Percentiles rank a stretch among this genome's conserved stretches.
Conservation (phyloP, 2,797 vertebrate species). For the Orientallactaga sibirica region DNA sequence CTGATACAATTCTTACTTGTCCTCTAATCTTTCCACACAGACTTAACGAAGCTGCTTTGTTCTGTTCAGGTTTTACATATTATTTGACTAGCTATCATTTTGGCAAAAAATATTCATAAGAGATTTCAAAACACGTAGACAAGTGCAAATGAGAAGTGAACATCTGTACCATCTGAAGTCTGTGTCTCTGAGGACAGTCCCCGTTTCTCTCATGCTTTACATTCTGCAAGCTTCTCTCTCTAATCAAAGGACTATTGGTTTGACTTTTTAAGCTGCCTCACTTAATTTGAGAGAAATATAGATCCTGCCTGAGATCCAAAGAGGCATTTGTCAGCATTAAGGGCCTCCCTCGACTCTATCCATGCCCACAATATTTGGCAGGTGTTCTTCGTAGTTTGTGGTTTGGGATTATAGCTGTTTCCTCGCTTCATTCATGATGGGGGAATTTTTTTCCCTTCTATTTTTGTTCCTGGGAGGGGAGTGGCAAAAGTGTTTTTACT, state of each 20-base stretch:
- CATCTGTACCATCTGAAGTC: not conserved
- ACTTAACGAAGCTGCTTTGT: not conserved
- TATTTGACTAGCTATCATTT: constrained; percentile 17
- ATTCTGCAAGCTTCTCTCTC: not conserved
- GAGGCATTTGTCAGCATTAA: constrained; percentile 46
- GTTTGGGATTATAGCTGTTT: constrained; percentile 69
- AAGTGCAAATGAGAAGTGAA: constrained; percentile 33
- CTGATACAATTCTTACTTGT: not conserved
- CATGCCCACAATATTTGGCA: constrained; percentile 53
- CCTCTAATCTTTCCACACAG: not conserved
- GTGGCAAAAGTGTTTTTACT: constrained; percentile 55
- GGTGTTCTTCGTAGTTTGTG: constrained; percentile 68
- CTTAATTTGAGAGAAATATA: constrained; percentile 56
- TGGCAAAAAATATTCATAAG: not conserved
- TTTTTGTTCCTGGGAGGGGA: constrained; percentile 64
- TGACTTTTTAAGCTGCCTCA: constrained; percentile 22
- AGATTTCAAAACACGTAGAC: not conserved
- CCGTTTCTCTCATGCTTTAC: not conserved
- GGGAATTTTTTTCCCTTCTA: constrained; percentile 52
- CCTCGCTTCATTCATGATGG: constrained; percentile 70
- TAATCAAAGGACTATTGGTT: constrained; percentile 25
- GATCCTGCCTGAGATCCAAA: constrained; percentile 43
- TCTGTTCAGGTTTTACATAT: constrained; percentile 6
- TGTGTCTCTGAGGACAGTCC: not conserved
- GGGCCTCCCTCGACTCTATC: constrained; percentile 9